Conservation (phyloP, 2,113 vertebrate species). For the Mobula hypostoma region DNA sequence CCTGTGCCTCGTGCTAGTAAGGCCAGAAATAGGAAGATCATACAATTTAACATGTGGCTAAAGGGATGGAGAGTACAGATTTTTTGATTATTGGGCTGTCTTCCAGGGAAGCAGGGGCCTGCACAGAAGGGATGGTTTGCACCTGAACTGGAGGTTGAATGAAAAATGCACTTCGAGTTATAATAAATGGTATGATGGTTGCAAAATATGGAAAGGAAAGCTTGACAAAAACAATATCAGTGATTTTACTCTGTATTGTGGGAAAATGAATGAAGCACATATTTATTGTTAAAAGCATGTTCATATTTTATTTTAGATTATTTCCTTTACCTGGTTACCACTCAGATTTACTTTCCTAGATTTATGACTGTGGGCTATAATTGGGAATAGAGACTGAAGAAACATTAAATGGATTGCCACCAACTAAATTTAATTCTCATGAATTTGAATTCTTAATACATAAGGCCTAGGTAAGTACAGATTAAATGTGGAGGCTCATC, state of each 20-base stretch:
- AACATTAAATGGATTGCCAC: neutral
- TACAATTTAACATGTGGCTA: too few species aligned
- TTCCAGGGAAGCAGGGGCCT: too few species aligned
- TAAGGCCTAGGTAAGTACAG: neutral
- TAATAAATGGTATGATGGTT: neutral
- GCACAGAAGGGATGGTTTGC: too few species aligned
- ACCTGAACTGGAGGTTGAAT: neutral
- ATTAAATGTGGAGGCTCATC: neutral
- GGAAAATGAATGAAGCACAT: neutral
- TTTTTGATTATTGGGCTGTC: too few species aligned
- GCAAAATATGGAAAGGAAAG: neutral
- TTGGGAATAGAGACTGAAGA: neutral
- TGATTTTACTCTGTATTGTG: neutral
- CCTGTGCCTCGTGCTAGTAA: too few species aligned
- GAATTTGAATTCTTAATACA: neutral
- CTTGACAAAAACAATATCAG: neutral
- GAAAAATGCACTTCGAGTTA: neutral
- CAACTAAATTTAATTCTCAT: neutral
- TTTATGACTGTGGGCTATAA: neutral
- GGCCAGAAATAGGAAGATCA: too few species aligned
- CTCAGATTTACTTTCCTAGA: neutral
- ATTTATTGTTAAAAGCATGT: neutral
- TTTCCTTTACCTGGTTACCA: neutral
- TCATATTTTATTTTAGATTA: neutral
- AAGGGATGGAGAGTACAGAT: too few species aligned